Evolutionary conservation across 1,140 invertebrate species (phyloP), one percentile per base, ranked within the genome.

Genomic region (Eufriesea mexicana): DNA sequence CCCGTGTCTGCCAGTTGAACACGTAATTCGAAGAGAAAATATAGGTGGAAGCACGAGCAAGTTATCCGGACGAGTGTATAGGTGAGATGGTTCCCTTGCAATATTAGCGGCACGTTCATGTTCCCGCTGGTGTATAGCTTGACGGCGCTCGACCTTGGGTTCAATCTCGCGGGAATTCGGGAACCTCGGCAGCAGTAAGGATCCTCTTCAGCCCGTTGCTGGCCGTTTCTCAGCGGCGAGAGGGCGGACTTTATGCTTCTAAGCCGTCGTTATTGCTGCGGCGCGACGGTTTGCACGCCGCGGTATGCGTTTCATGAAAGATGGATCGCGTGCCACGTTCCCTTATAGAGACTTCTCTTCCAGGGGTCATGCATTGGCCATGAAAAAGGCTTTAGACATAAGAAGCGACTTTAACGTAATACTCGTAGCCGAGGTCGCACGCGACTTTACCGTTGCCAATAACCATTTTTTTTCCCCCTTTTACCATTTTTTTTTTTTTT

Each of bases 291-390:
- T 78, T 85, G 77, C 74, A 71, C 84, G 78, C 83, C 80, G 71
- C 67, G 80, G 87, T 89, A 87, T 88, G 88, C 86, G 88, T 88
- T 89, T 88, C 83, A 88, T 89, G 88, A 89, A 85, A 88, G 84
- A 89, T 84, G 80, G 84, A 88, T 88, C 79, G 79, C 79, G 73
- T 76, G 76, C 77, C 77, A 66, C 55, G 64, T 49, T 64, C 68
- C 85, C 59, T 86, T 82, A 84, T 86, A 76, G 77, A 86, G 78
- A 76, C 77, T 42, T 72, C 74, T 49, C 49, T 51, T 62, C 49
- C 23, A 51, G 47, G 67, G 77, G 70, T 78, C 74, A 54, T 70
- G 66, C 74, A 61, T 76, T 49, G 74, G 35, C 80, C 74, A 78
- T 83, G 80, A 83, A 83, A 83, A 83, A 83, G 74, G 54, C 74